Conservation (phyloP, 1,140 invertebrate genomes). For the Metopolophium dirhodum region DNA sequence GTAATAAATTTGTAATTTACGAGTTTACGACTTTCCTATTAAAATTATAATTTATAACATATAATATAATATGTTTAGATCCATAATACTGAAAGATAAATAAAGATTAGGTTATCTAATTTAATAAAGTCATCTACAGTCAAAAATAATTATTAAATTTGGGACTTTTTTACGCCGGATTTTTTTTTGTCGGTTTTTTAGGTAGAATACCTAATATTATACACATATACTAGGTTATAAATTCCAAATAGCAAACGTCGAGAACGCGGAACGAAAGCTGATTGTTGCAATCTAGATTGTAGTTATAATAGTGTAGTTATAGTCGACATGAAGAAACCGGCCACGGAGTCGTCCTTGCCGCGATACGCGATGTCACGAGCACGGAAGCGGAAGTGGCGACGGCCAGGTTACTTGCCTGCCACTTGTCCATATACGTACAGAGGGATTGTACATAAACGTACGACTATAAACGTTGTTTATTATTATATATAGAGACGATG, state of each 20-base stretch:
- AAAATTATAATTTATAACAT: no score
- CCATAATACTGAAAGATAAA: no score
- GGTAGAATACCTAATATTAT: no score
- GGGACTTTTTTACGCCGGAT: no score
- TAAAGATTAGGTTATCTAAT: no score
- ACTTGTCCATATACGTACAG: neutral
- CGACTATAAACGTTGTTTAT: neutral
- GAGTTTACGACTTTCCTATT: no score
- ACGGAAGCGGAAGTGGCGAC: constrained; percentile 17
- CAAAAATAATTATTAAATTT: no score
- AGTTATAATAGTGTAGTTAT: neutral
- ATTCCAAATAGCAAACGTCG: neutral
- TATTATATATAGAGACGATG: neutral
- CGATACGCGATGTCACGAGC: neutral
- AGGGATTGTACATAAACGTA: neutral
- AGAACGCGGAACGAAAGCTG: neutral
- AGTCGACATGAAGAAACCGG: neutral
- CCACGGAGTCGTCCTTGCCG: neutral
- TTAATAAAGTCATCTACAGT: no score
- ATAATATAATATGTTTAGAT: no score
- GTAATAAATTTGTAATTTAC: no score
- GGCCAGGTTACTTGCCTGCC: neutral
- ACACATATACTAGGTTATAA: neutral
- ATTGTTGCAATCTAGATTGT: neutral
- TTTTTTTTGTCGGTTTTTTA: no score